Base-by-base conservation (phyloP, 2,797 vertebrate species). In the Allochrocebus solatus region DNA sequence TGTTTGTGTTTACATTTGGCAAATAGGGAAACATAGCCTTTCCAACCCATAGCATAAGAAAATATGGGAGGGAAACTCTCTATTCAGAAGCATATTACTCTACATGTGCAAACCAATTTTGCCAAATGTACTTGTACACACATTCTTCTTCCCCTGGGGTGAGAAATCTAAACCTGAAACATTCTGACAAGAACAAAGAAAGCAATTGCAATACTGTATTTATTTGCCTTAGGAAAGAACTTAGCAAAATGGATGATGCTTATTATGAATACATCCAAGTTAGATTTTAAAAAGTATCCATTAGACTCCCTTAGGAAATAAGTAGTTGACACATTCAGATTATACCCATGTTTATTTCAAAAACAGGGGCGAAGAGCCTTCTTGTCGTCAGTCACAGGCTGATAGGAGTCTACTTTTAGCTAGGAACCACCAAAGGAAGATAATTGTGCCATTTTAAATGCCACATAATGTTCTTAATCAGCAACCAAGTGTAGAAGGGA, bases 151-250 rank as follows among this genome's bases (percentile, higher is more conserved):
- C 43, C 81, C 74, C 89, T 85, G 28, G 84, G 90, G 61, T 86
- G 90, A 92, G 80, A 96, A 95, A 89, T 28, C 39, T 55, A 87
- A 94, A 70, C 36, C 84, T 64, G 64, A 92, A 94, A 59, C 14
- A n/a, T 74, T 78, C 36, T 41, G 64, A 91, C 21, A 28, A 78
- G 81, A 97, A 79, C 79, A 93, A 95, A 92, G 36, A 43, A 78
- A 79, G 39, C 43, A 85, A 50, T 11, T n/a, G 19, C 50, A 85
- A 67, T 55, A 9, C 5, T 80, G 30, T 48, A 30, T 93, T 59
- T 89, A 57, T 78, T 87, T 92, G 41, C 74, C 55, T 92, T 50
- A 39, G 61, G 61, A 74, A 93, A 92, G 48, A 81, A n/a, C 50
- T 88, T 5, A 88, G 46, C 33, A n/a, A 85, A 82, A 55, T 1